phyloP scores from a whole-genome alignment of 2,888 invertebrate genomes.

The Nymphalis c-album region DNA sequence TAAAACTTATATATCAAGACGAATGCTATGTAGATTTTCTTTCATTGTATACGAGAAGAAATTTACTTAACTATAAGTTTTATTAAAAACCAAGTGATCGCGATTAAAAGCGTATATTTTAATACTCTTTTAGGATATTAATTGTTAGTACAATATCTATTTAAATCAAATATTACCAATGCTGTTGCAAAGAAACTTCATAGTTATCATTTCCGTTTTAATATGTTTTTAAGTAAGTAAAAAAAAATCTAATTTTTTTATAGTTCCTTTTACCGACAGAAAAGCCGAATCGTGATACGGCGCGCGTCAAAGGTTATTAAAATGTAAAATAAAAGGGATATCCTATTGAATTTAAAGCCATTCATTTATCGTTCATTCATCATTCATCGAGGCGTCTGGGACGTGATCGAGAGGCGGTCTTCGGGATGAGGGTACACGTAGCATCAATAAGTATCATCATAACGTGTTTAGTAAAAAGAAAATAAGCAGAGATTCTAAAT shows the following conservation, averaged over 20 bases:
- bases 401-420: conserved; percentile 35
- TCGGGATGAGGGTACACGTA: conserved; percentile 16
- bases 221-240: neutral
- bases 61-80: too few species aligned
- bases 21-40: too few species aligned
- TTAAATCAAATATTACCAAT: too few species aligned
- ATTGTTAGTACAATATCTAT: too few species aligned
- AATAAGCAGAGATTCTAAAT: neutral
- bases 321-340: conserved; percentile 24
- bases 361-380: conserved; percentile 25
- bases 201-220: neutral
- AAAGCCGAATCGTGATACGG: conserved; percentile 24
- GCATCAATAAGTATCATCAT: conserved; percentile 6
- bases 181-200: too few species aligned
- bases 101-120: too few species aligned
- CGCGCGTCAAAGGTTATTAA: conserved; percentile 25
- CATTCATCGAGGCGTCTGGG: conserved; percentile 25
- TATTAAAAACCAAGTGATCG: too few species aligned
- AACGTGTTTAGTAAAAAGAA: neutral
- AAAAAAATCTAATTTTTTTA: neutral
- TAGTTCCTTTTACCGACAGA: conserved; percentile 17
- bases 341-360: conserved; percentile 21
- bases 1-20: too few species aligned
- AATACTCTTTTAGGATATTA: too few species aligned
- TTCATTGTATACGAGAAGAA: too few species aligned